Conservation (phyloP, 1,140 invertebrate species). For the Drosophila persimilis region DNA sequence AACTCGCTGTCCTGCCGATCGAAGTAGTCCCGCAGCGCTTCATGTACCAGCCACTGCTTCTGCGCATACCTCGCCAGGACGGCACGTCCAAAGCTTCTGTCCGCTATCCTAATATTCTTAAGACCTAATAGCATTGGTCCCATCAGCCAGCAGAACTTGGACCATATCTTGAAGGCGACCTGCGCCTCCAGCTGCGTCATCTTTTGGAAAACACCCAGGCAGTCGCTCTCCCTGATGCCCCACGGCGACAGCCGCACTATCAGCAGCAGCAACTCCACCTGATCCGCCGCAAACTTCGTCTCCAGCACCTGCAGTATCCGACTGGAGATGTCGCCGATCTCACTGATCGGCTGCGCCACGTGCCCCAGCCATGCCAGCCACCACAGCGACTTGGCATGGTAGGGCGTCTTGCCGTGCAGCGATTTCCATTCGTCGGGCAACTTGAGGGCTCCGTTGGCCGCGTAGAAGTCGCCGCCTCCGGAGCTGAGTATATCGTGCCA, state of each 20-base stretch:
- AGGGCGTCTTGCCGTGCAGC: conserved; percentile 76
- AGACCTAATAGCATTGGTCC: conserved; percentile 81
- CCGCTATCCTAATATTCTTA: conserved; percentile 80
- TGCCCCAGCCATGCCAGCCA: conserved; percentile 82
- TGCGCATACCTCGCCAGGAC: conserved; percentile 74
- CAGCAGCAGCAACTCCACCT: conserved; percentile 74
- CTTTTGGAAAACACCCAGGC: conserved; percentile 77
- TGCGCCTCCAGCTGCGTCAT: conserved; percentile 76
- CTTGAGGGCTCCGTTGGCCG: conserved; percentile 79
- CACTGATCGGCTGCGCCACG: conserved; percentile 67
- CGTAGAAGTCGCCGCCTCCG: conserved; percentile 80
- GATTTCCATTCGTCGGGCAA: conserved; percentile 79
- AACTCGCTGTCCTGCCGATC: conserved; percentile 78
- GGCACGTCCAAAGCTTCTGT: conserved; percentile 71
- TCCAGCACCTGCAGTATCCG: conserved; percentile 75
- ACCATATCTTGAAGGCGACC: conserved; percentile 82
- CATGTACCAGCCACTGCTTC: conserved; percentile 80
- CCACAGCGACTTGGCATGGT: conserved; percentile 82
- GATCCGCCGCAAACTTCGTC: conserved; percentile 68
- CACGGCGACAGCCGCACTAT: conserved; percentile 73
- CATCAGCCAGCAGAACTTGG: conserved; percentile 83
- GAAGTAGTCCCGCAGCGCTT: conserved; percentile 79
- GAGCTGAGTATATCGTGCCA: conserved; percentile 82
- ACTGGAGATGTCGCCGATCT: conserved; percentile 69
- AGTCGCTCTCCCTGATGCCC: conserved; percentile 79